phyloP scores from a whole-genome alignment of 1,140 invertebrate genomes.

The Achatina immaculata region DNA sequence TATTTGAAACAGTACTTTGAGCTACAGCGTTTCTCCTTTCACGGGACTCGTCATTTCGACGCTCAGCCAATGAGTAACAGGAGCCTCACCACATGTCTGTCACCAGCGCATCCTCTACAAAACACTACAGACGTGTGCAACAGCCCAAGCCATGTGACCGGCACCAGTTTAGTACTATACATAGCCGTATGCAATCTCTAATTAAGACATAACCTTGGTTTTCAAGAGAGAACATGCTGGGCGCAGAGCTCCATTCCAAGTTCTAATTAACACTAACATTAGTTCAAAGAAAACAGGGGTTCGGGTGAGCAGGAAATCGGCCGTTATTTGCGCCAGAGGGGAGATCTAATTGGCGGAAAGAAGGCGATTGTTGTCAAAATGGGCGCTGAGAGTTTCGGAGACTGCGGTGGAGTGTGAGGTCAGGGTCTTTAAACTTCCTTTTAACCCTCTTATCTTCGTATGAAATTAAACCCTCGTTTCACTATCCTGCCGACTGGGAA shows the following conservation, averaged over 20 bases:
- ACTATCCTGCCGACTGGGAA: neutral
- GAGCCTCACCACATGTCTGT: neutral
- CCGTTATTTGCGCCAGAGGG: constrained; percentile 4
- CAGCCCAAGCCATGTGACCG: neutral
- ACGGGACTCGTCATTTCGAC: no score
- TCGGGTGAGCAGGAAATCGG: constrained; percentile 9
- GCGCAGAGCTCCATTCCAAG: neutral
- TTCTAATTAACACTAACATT: constrained; percentile 10
- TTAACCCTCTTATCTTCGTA: constrained; percentile 8
- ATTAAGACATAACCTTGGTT: constrained; percentile 12
- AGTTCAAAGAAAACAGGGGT: neutral
- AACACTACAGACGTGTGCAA: neutral
- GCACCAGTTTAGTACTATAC: no score
- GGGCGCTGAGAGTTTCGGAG: constrained; percentile 3
- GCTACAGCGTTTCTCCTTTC: no score
- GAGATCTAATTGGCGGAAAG: constrained; percentile 2
- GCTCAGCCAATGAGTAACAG: neutral
- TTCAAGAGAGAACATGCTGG: neutral
- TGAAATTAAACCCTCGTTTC: neutral
- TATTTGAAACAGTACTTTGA: no score
- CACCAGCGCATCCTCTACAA: neutral
- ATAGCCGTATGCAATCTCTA: neutral
- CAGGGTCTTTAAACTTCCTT: neutral
- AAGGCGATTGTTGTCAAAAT: constrained; percentile 5
- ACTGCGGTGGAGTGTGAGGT: neutral